Base-by-base conservation (phyloP, 1,140 invertebrate species). In the Drosophila navojoa region DNA sequence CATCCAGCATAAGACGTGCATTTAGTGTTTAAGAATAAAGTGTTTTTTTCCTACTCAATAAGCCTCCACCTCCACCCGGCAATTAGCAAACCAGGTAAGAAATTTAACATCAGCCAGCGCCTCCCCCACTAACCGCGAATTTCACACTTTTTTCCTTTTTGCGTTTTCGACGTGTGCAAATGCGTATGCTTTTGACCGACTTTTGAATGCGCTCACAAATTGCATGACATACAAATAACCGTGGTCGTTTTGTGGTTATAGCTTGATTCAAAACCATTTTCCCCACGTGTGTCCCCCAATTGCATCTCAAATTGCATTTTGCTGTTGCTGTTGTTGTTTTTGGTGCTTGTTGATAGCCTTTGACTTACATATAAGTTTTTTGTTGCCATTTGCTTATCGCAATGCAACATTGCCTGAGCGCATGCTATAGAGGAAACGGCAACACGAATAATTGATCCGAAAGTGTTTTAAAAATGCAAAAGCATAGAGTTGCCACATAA, bases 171-270 rank as follows among this genome's bases (percentile, higher is more conserved):
- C 42, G 50, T 73, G 50, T 55, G 63, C 54, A 67, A 66, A 53
- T 58, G 64, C 49, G 38, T 44, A 38, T 44, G 47, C 66, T 74
- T 74, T 42, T 70, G 66, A 61, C 58, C 66, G 66, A 74, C 52
- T 68, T 70, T 63, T 58, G 45, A 58, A 58, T 63, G 62, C 55
- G 50, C 55, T 67, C 35, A 32, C 42, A 44, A 66, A 60, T 32
- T 19, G 57, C 63, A 60, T 73, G 50, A 15, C 29, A 40, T 60
- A 54, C 13, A 61, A 16, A 50, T 42, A 71, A 40, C 73, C 62
- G 52, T 66, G 69, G 49, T 67, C 76, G 78, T 77, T 89, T 87
- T 87, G 79, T 82, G 82, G 82, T 89, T 82, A 87, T 61, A 77
- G 76, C 79, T 71, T 71, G 60, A 47, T 69, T 85, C 19, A 68